Evolutionary conservation across 2,888 invertebrate genomes (phyloP), one percentile per base, ranked within the genome.

Genomic region (Cephus spinipes): DNA sequence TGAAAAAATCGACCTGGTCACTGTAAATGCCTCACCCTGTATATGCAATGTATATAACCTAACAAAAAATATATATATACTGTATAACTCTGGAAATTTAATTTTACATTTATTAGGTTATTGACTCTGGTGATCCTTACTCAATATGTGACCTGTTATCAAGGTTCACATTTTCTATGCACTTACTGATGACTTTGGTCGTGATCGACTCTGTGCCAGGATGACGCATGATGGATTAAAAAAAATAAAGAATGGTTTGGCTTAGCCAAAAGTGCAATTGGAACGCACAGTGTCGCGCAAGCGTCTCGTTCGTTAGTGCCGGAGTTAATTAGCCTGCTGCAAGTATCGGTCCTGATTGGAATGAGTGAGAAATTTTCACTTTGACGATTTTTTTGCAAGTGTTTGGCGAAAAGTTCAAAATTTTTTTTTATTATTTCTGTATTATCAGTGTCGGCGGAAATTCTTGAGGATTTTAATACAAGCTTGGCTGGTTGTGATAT

Each of bases 191-290:
- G 77, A 80, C 79, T 81, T 77, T 77, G 73, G 6, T 76, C 68
- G 9, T 23, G 76, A 77, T 79, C 78, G 68, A 33, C 71, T n/a
- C 36, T 79, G 75, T 80, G 79, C 79, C 78, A 80, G 55, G 71
- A 33, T 71, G 71, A 71, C 71, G 71, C 71, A 33, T 33, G 15
- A 71, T 33, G 12, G 71, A 71, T 33, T 31, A 1, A 71, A 31
- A 15, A 31, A 12, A 55, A 33, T 30, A 32, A 33, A 71, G 71
- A 83, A 83, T 81, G 76, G 35, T 73, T 81, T 73, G 69, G 78
- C 75, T 79, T 74, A 74, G 84, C 84, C 87, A 84, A 85, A 80
- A 81, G 82, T 82, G 83, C 82, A 86, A 84, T 83, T 82, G 82
- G 81, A 84, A 81, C 84, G 80, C 77, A 77, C 83, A 85, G 85